These are phyloP conservation scores for Limenitis arthemis DNA, from an alignment of 2,888 invertebrate genomes.

Conservation along the genomic window DNA sequence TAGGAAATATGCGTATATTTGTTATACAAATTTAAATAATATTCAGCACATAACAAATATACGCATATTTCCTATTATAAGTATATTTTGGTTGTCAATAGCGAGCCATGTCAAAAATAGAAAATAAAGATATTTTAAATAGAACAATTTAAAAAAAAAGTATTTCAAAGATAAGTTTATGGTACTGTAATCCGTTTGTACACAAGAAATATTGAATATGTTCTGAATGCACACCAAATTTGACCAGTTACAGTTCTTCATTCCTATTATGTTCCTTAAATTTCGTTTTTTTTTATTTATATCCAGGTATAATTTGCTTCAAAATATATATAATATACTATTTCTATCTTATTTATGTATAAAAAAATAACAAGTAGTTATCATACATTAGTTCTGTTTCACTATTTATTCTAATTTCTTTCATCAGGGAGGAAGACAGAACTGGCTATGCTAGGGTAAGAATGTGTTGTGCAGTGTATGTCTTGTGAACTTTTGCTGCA, in stretches of 20 bases:
- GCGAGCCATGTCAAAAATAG: too few relatives aligned
- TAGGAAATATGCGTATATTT: too few relatives aligned
- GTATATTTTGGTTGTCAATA: too few relatives aligned
- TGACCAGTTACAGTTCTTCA: constrained; percentile 12
- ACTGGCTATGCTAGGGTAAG: constrained; percentile 73
- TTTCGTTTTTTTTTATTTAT: constrained; percentile 11
- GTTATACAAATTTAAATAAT: too few relatives aligned
- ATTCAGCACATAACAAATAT: too few relatives aligned
- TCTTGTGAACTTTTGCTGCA: constrained; percentile 49
- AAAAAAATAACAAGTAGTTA: constrained; percentile 27
- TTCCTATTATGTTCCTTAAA: constrained; percentile 4
- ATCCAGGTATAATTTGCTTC: constrained; percentile 15
- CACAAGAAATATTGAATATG: constrained; percentile 35
- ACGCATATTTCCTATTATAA: too few relatives aligned
- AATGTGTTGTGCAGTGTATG: constrained; percentile 62
- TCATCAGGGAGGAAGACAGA: constrained; percentile 73
- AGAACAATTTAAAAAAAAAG: too few relatives aligned
- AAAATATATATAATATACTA: constrained; percentile 8
- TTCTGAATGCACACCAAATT: constrained; percentile 55
- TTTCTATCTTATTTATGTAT: constrained; percentile 28
- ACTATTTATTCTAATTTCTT: constrained; percentile 57
- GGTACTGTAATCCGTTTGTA: background rate
- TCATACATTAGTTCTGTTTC: constrained; percentile 29
- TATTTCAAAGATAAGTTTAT: constrained; percentile 9
- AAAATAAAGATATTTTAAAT: too few relatives aligned